phyloP scores from a whole-genome alignment of 2,797 vertebrate species.

The Podarcis lilfordi region DNA sequence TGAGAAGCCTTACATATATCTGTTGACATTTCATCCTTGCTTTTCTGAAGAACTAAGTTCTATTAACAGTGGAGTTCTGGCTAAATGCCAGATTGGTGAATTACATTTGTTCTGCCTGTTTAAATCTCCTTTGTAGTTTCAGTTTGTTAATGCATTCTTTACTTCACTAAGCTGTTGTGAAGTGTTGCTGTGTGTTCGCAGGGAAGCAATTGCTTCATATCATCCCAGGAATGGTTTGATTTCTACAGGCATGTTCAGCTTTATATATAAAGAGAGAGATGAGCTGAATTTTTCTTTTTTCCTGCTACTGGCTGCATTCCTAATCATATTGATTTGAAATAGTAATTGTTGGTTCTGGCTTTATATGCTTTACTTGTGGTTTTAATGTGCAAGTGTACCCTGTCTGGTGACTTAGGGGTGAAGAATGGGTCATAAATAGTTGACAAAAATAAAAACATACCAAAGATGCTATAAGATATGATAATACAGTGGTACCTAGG shows the following conservation, averaged over 20 bases:
- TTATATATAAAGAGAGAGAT: constrained; percentile 1
- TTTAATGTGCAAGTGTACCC: too few species aligned
- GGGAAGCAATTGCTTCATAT: neutral
- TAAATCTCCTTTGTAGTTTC: constrained; percentile 37
- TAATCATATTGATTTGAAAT: too few species aligned
- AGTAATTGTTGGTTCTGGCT: too few species aligned
- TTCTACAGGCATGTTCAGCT: neutral
- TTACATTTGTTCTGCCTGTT: constrained; percentile 39
- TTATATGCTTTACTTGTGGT: too few species aligned
- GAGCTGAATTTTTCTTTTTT: too few species aligned
- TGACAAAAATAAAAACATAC: too few species aligned
- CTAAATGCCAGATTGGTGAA: constrained; percentile 39
- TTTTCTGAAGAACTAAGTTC: constrained; percentile 33
- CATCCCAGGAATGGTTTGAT: neutral
- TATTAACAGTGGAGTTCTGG: neutral
- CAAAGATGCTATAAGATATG: constrained; percentile 25
- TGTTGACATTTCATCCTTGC: constrained; percentile 25
- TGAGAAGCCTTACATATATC: neutral
- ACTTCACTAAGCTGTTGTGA: constrained; percentile 10
- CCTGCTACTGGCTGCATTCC: too few species aligned
- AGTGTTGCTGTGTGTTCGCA: constrained; percentile 7
- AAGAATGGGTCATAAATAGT: too few species aligned
- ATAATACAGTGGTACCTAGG: neutral
- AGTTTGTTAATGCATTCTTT: constrained; percentile 26
- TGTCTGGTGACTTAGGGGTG: too few species aligned